A percentile compares a stretch with the other conserved stretches of the same genome.
Evolutionary conservation across 2,113 vertebrate genomes (phyloP).

Genomic region (Microcebus tavaratra): DNA sequence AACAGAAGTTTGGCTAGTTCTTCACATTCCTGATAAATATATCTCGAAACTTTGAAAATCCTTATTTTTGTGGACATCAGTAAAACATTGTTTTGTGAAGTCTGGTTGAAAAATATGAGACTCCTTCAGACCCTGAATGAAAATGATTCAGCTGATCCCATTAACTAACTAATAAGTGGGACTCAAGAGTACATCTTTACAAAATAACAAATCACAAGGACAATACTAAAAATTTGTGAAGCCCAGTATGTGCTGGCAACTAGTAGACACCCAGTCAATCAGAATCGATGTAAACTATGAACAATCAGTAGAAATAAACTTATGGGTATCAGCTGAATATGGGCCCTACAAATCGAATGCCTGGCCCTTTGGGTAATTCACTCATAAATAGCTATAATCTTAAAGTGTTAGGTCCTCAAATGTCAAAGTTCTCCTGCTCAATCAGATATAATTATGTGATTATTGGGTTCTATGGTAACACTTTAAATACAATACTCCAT

Average conservation of each 20-base stretch:
- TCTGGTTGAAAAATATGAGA: slow-evolving; percentile 25
- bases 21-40: not conserved
- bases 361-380: not conserved
- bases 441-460: slow-evolving; percentile 8
- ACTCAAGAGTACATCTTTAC: slow-evolving; percentile 14
- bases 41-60: slow-evolving; percentile 42
- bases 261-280: not conserved
- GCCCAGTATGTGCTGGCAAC: not conserved
- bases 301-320: not conserved
- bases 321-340: not conserved
- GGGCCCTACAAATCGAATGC: not conserved
- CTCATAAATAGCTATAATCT: not conserved
- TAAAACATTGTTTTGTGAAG: slow-evolving; percentile 46
- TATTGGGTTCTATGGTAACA: not conserved
- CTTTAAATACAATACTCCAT: not conserved
- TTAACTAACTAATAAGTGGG: not conserved
- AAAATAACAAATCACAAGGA: not conserved
- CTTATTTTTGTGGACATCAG: slow-evolving; percentile 16
- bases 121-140: not conserved
- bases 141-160: not conserved
- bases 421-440: not conserved
- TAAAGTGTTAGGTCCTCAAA: slow-evolving; percentile 30
- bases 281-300: not conserved
- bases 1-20: not conserved
- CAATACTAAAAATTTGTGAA: not conserved